A percentile compares a stretch with the other conserved stretches of the same genome.
These are phyloP conservation scores for Drosophila seguyi DNA, from an alignment of 1,140 invertebrate genomes.

Conservation along the genomic window DNA sequence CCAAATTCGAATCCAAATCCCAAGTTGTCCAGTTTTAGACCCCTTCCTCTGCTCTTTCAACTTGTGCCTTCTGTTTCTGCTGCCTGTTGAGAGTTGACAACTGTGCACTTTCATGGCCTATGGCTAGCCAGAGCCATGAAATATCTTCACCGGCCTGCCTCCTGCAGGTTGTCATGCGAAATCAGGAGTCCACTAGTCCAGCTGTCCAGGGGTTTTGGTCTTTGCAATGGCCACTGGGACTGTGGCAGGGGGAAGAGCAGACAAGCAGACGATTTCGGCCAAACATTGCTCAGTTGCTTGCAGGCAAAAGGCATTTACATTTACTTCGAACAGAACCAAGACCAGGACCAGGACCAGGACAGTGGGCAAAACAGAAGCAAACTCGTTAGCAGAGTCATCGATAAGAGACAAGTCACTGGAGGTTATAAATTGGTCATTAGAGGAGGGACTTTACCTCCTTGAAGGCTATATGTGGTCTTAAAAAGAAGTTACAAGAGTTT, in stretches of 20 bases:
- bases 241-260: not conserved
- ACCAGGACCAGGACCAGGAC: not conserved
- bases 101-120: conserved; percentile 76
- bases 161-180: conserved; percentile 75
- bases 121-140: conserved; percentile 56
- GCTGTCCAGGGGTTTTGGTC: not conserved
- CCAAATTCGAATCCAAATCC: conserved; percentile 14
- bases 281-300: conserved; percentile 47
- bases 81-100: conserved; percentile 68
- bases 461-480: not conserved
- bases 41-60: conserved; percentile 17
- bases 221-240: not conserved
- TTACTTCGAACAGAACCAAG: conserved; percentile 20
- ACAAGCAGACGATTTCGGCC: conserved; percentile 53
- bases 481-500: not conserved
- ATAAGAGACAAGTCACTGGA: conserved; percentile 1
- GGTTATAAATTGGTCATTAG: conserved; percentile 4
- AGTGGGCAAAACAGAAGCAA: conserved; percentile 17
- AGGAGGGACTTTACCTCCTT: not conserved
- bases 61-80: conserved; percentile 43
- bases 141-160: conserved; percentile 57
- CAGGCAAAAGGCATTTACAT: conserved; percentile 59
- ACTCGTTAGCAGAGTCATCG: conserved; percentile 27
- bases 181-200: conserved; percentile 52
- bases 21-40: conserved; percentile 9